These are phyloP conservation scores for Nudaria mundana DNA, from an alignment of 2,888 invertebrate genomes.

Conservation along the genomic window DNA sequence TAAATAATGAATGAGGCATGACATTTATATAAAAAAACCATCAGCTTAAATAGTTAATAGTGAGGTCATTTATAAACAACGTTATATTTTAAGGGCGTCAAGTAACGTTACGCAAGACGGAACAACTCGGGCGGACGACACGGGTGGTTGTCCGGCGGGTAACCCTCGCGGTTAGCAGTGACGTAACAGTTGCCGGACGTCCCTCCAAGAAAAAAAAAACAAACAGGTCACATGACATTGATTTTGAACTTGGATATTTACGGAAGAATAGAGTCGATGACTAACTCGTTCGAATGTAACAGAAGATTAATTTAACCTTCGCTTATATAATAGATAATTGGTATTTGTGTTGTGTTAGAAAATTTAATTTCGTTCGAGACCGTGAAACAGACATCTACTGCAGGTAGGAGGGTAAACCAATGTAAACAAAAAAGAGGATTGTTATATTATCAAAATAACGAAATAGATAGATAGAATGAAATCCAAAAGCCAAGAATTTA, in stretches of 20 bases:
- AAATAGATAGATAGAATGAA: too few relatives aligned
- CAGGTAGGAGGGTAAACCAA: too few relatives aligned
- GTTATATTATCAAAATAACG: too few relatives aligned
- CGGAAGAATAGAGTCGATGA: slow-evolving; percentile 31
- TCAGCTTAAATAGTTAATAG: slow-evolving; percentile 18
- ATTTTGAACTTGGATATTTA: slow-evolving; percentile 47
- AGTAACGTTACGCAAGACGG: slow-evolving; percentile 56
- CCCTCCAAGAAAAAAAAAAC: slow-evolving; percentile 30
- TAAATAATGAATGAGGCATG: slow-evolving; percentile 17
- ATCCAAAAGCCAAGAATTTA: too few relatives aligned
- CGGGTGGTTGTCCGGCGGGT: slow-evolving; percentile 41
- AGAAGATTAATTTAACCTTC: slow-evolving; percentile 17
- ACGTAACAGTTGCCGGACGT: slow-evolving; percentile 53
- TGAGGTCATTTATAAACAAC: slow-evolving; percentile 19
- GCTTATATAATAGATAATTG: slow-evolving; percentile 12
- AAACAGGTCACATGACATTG: slow-evolving; percentile 50
- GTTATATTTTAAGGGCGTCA: slow-evolving; percentile 35
- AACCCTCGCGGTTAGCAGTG: slow-evolving; percentile 51
- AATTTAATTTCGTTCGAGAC: too few relatives aligned
- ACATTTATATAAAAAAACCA: slow-evolving; percentile 16
- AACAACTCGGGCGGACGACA: slow-evolving; percentile 55
- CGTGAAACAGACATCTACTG: too few relatives aligned
- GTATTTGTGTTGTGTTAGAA: too few relatives aligned
- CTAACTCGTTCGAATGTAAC: slow-evolving; percentile 11
- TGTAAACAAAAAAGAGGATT: too few relatives aligned